Percentiles rank a stretch among this genome's conserved stretches.
These are phyloP conservation scores for Solenodon paradoxus DNA, from an alignment of 2,113 vertebrate species.

Conservation along the genomic window DNA sequence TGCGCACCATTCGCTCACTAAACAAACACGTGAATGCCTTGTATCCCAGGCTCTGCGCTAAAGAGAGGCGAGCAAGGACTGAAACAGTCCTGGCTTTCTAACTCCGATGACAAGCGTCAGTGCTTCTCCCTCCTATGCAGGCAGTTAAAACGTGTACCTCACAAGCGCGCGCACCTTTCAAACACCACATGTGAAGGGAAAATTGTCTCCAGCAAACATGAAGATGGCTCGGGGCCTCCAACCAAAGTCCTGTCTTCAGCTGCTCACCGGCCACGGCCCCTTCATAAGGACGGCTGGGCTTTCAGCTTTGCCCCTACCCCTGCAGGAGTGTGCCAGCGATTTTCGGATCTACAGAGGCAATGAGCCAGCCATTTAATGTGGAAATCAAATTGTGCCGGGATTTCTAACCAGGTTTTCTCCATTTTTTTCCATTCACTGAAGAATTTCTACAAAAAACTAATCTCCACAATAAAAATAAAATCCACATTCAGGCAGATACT, in stretches of 20 bases:
- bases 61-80: neutral
- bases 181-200: neutral
- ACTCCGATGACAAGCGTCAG: neutral
- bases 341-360: neutral
- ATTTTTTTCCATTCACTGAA: neutral
- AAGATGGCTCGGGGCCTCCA: neutral
- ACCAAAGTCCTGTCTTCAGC: neutral
- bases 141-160: neutral
- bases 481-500: neutral
- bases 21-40: neutral
- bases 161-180: neutral
- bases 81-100: neutral
- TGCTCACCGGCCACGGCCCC: neutral
- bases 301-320: neutral
- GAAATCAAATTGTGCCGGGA: neutral
- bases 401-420: neutral
- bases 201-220: neutral
- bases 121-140: neutral
- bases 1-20: neutral
- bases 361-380: neutral
- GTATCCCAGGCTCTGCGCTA: neutral
- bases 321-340: neutral
- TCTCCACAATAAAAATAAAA: conserved; percentile 16
- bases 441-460: neutral
- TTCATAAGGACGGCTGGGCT: neutral